These are phyloP conservation scores for Siderastrea siderea DNA, from an alignment of 92 coral and sea anemone species.

Conservation along the genomic window DNA sequence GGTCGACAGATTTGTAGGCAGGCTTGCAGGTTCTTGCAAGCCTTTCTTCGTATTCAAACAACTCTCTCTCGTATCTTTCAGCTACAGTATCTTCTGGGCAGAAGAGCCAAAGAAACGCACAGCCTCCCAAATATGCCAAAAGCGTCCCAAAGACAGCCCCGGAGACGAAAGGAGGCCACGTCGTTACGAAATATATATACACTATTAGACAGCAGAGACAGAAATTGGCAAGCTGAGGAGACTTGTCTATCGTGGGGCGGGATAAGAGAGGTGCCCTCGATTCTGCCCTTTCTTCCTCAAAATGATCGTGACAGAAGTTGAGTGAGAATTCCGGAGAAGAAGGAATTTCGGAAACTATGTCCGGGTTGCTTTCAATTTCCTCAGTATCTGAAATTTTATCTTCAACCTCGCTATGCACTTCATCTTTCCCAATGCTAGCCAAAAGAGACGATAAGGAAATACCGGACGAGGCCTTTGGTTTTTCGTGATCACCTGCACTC, in stretches of 20 bases:
- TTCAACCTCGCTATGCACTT: slow-evolving; percentile 63
- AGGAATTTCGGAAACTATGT: slow-evolving; percentile 24
- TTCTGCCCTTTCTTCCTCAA: background rate
- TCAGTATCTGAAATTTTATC: slow-evolving; percentile 38
- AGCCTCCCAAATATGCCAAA: slow-evolving; percentile 81
- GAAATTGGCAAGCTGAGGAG: slow-evolving; percentile 73
- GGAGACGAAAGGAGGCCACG: slow-evolving; percentile 84
- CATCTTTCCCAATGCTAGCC: slow-evolving; percentile 84
- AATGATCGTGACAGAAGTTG: slow-evolving; percentile 19
- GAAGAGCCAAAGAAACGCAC: slow-evolving; percentile 87
- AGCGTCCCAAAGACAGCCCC: slow-evolving; percentile 87
- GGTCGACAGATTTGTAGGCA: slow-evolving; percentile 66
- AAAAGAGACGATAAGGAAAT: slow-evolving; percentile 87
- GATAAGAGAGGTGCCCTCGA: background rate
- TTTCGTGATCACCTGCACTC: slow-evolving; percentile 34
- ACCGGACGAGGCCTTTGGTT: slow-evolving; percentile 37
- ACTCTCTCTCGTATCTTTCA: slow-evolving; percentile 87
- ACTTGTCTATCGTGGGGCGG: slow-evolving; percentile 51
- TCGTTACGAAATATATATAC: slow-evolving; percentile 75
- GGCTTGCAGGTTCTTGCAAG: slow-evolving; percentile 57
- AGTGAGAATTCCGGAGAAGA: slow-evolving; percentile 35
- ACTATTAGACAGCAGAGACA: slow-evolving; percentile 60
- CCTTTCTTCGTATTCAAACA: slow-evolving; percentile 79
- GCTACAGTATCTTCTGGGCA: slow-evolving; percentile 93
- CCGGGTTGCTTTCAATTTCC: slow-evolving; percentile 40